A percentile compares a stretch with the other conserved stretches of the same genome.
phyloP scores from a whole-genome alignment of 2,797 vertebrate genomes.

The Fratercula arctica region DNA sequence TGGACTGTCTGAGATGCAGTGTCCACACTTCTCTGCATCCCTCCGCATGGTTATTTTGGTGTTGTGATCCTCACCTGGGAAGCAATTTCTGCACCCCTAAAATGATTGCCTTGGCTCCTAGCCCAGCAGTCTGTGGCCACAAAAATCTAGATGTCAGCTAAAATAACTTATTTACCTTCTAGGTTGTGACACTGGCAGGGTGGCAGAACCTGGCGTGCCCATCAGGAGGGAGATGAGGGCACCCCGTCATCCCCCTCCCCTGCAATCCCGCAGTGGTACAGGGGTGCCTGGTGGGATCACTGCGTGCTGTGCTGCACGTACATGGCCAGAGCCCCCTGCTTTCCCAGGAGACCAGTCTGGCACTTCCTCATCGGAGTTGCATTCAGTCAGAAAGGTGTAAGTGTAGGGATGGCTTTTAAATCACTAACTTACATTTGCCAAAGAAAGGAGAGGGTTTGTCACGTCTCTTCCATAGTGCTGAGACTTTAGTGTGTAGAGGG shows the following conservation, averaged over 20 bases:
- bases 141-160: background rate
- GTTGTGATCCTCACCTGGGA: background rate
- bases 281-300: background rate
- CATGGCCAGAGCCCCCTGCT: background rate
- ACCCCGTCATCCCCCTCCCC: background rate
- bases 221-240: background rate
- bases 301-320: background rate
- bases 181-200: background rate
- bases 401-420: background rate
- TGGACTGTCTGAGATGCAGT: background rate
- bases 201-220: background rate
- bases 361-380: background rate
- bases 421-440: background rate
- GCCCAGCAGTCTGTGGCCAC: background rate
- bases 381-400: background rate
- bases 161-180: background rate
- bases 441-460: background rate
- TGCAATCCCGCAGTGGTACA: background rate
- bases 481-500: background rate
- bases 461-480: background rate
- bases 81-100: background rate
- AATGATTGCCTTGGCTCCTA: background rate
- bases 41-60: fast-evolving
- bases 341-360: background rate
- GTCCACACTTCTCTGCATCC: background rate